Evolutionary conservation across 2,113 vertebrate genomes (phyloP).

Genomic region (Uria lomvia): DNA sequence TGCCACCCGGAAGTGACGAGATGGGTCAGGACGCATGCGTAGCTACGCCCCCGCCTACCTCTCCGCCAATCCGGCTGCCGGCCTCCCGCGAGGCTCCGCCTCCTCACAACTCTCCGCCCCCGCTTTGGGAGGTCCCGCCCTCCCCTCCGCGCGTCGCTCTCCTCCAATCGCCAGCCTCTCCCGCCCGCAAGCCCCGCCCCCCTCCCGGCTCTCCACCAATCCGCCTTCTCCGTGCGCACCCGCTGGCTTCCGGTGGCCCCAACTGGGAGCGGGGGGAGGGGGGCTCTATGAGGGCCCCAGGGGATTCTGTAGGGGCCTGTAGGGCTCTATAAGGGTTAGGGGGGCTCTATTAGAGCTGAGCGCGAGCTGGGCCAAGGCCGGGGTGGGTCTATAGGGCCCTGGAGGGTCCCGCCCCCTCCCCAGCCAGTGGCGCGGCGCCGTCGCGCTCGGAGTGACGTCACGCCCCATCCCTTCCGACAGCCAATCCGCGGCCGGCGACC

Average conservation of each 20-base stretch:
- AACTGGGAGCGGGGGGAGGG: neutral
- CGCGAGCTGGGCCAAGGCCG: no score
- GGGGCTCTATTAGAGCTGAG: no score
- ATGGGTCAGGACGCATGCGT: neutral
- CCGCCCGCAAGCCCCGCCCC: neutral
- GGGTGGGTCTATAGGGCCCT: no score
- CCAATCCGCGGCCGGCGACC: no score
- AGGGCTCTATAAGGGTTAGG: no score
- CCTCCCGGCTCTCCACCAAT: neutral
- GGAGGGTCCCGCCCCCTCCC: no score
- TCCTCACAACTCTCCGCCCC: no score
- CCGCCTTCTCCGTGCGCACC: neutral
- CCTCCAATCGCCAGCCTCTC: neutral
- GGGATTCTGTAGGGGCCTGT: no score
- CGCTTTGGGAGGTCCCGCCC: neutral
- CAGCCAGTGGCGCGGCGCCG: no score
- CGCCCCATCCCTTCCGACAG: no score
- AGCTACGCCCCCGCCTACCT: neutral
- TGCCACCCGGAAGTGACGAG: neutral
- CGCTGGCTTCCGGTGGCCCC: neutral
- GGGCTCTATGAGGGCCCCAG: no score
- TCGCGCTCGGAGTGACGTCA: no score
- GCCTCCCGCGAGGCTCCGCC: neutral
- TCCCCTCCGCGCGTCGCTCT: rapidly evolving
- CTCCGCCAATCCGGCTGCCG: neutral